Conservation (phyloP, 2,113 vertebrate genomes). For the Cnemophilus loriae region DNA sequence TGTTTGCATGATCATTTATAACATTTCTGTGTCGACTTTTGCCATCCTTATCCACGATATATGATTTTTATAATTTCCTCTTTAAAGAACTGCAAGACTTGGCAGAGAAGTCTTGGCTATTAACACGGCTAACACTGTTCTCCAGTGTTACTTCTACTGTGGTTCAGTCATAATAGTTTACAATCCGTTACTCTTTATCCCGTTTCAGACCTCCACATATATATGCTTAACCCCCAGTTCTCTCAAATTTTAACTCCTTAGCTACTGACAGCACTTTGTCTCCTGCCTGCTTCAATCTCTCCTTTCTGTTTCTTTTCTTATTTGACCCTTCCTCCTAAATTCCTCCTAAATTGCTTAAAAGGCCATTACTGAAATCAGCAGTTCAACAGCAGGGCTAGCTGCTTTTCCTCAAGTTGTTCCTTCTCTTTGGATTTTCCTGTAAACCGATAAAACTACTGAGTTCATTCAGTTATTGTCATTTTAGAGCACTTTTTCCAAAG, state of each 20-base stretch:
- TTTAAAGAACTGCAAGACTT: not conserved
- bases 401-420: not conserved
- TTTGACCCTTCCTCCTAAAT: not conserved
- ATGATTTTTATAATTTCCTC: not conserved
- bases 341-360: not conserved
- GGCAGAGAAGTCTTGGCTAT: not conserved
- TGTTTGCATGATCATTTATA: not conserved
- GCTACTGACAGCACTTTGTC: not conserved
- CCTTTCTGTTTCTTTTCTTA: not conserved
- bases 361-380: not conserved
- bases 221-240: not conserved
- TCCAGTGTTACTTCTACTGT: not conserved
- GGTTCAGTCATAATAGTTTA: not conserved
- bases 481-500: constrained; percentile 30
- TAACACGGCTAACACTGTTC: not conserved
- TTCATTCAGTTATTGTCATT: constrained; percentile 38
- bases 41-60: not conserved
- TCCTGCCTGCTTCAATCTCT: not conserved
- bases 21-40: not conserved
- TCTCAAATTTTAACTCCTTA: constrained; percentile 5
- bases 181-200: not conserved
- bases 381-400: not conserved
- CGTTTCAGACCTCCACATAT: not conserved
- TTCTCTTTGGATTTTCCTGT: not conserved
- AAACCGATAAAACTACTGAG: constrained; percentile 15